Base-by-base conservation (phyloP, 2,113 vertebrate species). In the Oreochromis niloticus region DNA sequence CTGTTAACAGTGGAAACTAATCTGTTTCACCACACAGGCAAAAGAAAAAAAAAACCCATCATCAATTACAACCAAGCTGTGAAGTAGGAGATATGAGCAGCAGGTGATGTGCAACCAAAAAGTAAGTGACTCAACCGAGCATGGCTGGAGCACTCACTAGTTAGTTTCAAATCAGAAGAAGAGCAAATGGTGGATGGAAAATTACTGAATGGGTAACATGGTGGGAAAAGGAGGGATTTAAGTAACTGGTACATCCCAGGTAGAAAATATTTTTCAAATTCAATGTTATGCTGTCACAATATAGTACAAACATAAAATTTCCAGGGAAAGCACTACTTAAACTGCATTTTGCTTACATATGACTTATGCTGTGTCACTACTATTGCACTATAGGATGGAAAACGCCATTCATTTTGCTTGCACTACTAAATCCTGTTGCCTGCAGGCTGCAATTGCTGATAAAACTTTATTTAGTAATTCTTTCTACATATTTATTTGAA, bases 71-170 rank as follows among this genome's bases (percentile, higher is more conserved):
- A 30, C 24, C 41, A 17, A 48, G 41, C 68, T 48, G 22, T 30
- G 68, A 75, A 48, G 24, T 41, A 75, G 24, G 24, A 75, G 41
- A 75, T 48, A 27, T 30, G 14, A 75, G 41, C 41, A 75, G 41
- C 68, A 48, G 71, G 14, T 75, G 68, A 75, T 75, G 71, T 19
- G 71, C 71, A 75, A 75, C 71, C 71, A 48, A 75, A 75, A 75
- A 7, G 68, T 75, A 50, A 11, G 2, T 32, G 43, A 75, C 16
- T 75, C 71, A 50, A 75, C 24, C 3, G 6, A 50, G 50, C 19
- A 54, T 9, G 4, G 4, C 19, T 54, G 50, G 50, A 54, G 19
- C 17, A 19, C 50, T 52, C 16, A 46, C 43, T 46, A 46, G 7
- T 52, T 52, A 19, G 2, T 48, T 48, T 27, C 24, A 1, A 50